A percentile compares a stretch with the other conserved stretches of the same genome.
Conservation (phyloP, 2,888 invertebrate genomes). For the Epistrophe eligans region DNA sequence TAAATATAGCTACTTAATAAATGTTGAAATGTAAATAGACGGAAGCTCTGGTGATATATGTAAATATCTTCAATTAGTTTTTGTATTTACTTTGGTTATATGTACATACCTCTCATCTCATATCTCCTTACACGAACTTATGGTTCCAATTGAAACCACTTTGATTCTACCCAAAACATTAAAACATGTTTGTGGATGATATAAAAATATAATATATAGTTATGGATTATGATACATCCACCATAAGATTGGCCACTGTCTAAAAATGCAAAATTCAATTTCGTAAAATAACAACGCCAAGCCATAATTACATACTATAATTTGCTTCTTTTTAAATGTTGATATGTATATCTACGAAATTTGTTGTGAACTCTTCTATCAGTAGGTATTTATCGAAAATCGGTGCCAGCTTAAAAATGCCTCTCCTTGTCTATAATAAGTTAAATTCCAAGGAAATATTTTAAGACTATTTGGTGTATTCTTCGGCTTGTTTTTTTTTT, state of each 20-base stretch:
- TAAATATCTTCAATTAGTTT: no score
- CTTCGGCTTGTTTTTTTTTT: constrained; percentile 1
- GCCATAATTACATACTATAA: background rate
- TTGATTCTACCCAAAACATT: no score
- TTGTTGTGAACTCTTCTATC: background rate
- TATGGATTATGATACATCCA: no score
- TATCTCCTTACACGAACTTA: no score
- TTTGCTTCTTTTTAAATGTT: background rate
- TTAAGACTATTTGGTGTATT: background rate
- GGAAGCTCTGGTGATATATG: background rate
- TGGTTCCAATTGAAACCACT: no score
- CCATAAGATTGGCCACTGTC: no score
- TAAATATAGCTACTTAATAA: background rate
- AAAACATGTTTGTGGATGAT: no score
- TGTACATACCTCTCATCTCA: no score
- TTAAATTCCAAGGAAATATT: constrained; percentile 3
- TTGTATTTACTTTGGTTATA: no score
- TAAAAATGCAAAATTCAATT: background rate
- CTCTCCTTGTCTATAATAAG: background rate
- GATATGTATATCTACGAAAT: background rate
- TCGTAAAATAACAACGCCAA: background rate
- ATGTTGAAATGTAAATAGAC: background rate
- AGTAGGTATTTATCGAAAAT: background rate
- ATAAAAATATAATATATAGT: no score
- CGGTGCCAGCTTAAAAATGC: background rate